Evolutionary conservation across 2,888 invertebrate genomes (phyloP), one percentile per base, ranked within the genome.

Genomic region (Chirona hameri): DNA sequence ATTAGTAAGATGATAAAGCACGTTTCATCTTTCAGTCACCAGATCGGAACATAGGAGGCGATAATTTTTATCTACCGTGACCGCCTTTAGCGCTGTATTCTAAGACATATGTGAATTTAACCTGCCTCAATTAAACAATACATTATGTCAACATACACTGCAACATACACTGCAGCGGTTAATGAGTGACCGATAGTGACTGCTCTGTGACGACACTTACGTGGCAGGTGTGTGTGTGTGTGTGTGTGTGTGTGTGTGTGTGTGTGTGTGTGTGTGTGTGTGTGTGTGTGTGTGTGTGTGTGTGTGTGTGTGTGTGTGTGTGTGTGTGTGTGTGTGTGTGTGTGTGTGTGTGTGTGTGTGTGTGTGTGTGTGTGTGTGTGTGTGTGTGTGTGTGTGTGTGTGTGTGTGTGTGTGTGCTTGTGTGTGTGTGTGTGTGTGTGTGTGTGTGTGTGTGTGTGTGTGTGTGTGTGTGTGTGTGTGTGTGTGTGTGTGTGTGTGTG

Each of bases 161-260:
- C n/a, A n/a, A n/a, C n/a, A n/a, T n/a, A n/a, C n/a, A n/a, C n/a
- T n/a, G n/a, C n/a, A n/a, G n/a, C n/a, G n/a, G n/a, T n/a, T n/a
- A n/a, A n/a, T n/a, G n/a, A n/a, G n/a, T n/a, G n/a, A n/a, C n/a
- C n/a, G n/a, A n/a, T n/a, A n/a, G n/a, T n/a, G n/a, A n/a, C n/a
- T n/a, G n/a, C n/a, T n/a, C n/a, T n/a, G 52, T 52, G 52, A 10
- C 52, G 14, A 7, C 10, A 52, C 52, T 24, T 65, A 5, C n/a
- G n/a, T 9, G 65, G 65, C 14, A 65, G 65, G n/a, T 65, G 65
- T 65, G 65, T 65, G 65, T 65, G 65, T 65, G 65, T 65, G 65
- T 65, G 65, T 65, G 65, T 65, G 65, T 65, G 65, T 65, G 65
- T 65, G 65, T 65, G 65, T 65, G 65, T 65, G 65, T 65, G 65